Evolutionary conservation across 2,113 vertebrate genomes (phyloP).

Genomic region (Hyperoodon ampullatus): DNA sequence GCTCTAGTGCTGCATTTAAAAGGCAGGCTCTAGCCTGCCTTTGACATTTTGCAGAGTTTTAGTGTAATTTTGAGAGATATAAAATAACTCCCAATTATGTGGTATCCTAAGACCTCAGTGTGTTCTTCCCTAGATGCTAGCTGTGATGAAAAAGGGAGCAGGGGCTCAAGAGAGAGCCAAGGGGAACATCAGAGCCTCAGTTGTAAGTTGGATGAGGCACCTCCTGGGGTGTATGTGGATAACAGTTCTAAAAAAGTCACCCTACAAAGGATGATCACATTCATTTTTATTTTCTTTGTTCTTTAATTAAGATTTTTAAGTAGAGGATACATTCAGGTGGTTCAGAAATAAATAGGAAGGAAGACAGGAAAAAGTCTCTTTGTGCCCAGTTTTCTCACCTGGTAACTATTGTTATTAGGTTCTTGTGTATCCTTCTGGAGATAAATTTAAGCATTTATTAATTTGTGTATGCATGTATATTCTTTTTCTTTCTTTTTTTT

Average conservation of each 20-base stretch:
- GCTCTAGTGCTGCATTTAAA: neutral
- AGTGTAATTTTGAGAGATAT: neutral
- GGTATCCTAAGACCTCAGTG: neutral
- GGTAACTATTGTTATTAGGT: neutral
- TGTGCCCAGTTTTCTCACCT: neutral
- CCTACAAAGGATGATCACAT: neutral
- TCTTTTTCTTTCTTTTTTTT: neutral
- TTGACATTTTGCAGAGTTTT: neutral
- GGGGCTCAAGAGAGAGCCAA: rapidly evolving
- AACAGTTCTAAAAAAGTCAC: neutral
- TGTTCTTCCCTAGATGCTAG: neutral
- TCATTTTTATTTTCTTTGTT: constrained; percentile 3
- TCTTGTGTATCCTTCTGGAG: neutral
- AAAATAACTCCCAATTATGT: neutral
- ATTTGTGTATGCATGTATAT: neutral
- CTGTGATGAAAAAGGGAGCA: neutral
- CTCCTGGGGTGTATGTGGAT: neutral
- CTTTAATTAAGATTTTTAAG: neutral
- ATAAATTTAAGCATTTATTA: neutral
- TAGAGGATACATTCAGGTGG: neutral
- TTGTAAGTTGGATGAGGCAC: neutral
- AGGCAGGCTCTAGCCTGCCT: neutral
- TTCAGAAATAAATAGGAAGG: constrained; percentile 10
- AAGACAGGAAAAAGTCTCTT: neutral
- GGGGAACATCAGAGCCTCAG: neutral